A percentile compares a stretch with the other conserved stretches of the same genome.
Evolutionary conservation across 2,888 invertebrate species (phyloP).

Genomic region (Troglohyphantes excavatus): DNA sequence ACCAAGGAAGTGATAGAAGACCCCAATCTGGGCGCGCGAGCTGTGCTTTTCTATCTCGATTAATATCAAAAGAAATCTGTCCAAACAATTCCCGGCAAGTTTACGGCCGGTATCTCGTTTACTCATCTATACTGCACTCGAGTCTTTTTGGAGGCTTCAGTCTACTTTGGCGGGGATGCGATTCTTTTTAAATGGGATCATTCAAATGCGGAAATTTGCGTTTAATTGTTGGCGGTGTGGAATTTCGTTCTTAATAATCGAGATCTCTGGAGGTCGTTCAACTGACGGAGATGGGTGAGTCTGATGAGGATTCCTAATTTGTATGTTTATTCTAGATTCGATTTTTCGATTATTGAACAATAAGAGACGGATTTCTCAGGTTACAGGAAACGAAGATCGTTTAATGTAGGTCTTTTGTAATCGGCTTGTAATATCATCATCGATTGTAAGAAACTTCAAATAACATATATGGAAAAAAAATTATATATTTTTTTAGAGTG

Average conservation of each 20-base stretch:
- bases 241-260: slow-evolving; percentile 24
- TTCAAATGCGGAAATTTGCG: slow-evolving; percentile 58
- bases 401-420: background rate
- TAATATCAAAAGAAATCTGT: slow-evolving; percentile 55
- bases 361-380: slow-evolving; percentile 4
- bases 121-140: slow-evolving; percentile 35
- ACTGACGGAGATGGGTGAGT: slow-evolving; percentile 23
- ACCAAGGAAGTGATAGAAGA: background rate
- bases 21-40: background rate
- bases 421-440: background rate
- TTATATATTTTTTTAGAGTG: too few relatives aligned
- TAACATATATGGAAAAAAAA: too few relatives aligned
- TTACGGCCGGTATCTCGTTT: slow-evolving; percentile 8
- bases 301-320: slow-evolving; percentile 23
- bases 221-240: slow-evolving; percentile 62
- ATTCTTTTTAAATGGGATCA: slow-evolving; percentile 60
- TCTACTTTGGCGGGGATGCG: slow-evolving; percentile 41
- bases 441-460: too few relatives aligned
- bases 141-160: slow-evolving; percentile 51
- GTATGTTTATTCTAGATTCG: slow-evolving; percentile 17
- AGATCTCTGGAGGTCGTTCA: slow-evolving; percentile 38
- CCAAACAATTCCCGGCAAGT: slow-evolving; percentile 32
- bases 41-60: slow-evolving; percentile 54
- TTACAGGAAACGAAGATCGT: background rate
- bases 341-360: slow-evolving; percentile 42